Evolutionary conservation across 2,888 invertebrate species (phyloP), one percentile per base, ranked within the genome.

Genomic region (Gortyna flavago): DNA sequence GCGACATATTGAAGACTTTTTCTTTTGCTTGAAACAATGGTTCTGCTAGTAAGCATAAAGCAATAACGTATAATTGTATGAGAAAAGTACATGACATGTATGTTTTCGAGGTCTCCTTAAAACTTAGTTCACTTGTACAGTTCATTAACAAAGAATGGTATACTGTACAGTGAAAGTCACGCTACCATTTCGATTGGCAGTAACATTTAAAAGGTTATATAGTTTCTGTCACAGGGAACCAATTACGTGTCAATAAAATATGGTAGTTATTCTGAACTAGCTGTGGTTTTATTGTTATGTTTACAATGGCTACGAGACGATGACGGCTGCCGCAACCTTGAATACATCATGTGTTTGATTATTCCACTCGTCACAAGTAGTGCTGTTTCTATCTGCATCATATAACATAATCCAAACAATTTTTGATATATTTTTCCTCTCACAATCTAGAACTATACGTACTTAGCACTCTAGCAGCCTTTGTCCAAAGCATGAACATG

Each of bases 251-350:
- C 79, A 79, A 83, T 86, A 73, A 77, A 85, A 73, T 85, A 73
- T 85, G 70, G 85, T 65, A 68, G 72, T 75, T 83, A 79, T 73
- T 62, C 59, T 82, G 70, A 71, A 78, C 29, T 73, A 54, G 62
- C 38, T 64, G 70, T 89, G 90, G 90, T 90, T 91, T 93, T 94
- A 94, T 95, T 95, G 95, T 95, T 94, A 92, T 94, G 93, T 93
- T 93, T 92, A 92, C 93, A 91, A 89, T 91, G 93, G 92, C 89
- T 92, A 89, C 87, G 91, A 91, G 92, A 90, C 92, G 91, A 91
- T 95, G 95, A 95, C 95, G 94, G 93, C 89, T 91, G 85, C 86
- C 87, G 90, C 92, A 94, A 93, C 96, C 96, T 95, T 96, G 96
- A 93, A 87, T 89, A 91, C 91, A 93, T 94, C 92, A 93, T 95